Conservation (phyloP, 2,888 invertebrate genomes). For the Ichneumoninae sp. region DNA sequence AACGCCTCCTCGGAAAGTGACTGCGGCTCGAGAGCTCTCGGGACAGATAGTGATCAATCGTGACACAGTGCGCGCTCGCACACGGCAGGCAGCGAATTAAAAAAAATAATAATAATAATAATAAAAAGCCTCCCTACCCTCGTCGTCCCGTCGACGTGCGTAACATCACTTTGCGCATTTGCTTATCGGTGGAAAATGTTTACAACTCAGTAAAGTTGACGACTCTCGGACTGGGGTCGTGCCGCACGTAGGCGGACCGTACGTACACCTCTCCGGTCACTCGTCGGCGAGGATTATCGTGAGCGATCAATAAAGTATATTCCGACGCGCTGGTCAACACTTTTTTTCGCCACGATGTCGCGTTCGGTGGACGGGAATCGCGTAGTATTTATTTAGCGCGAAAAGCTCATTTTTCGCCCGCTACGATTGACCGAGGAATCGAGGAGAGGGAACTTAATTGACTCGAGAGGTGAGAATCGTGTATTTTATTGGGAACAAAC, state of each 20-base stretch:
- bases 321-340: constrained; percentile 31
- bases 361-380: constrained; percentile 20
- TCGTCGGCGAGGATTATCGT: constrained; percentile 21
- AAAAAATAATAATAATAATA: neutral
- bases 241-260: neutral
- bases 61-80: constrained; percentile 38
- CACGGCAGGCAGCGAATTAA: neutral
- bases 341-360: constrained; percentile 42
- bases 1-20: constrained; percentile 18
- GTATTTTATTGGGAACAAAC: neutral
- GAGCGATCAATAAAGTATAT: constrained; percentile 61
- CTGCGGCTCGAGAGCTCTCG: neutral
- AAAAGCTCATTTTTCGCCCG: neutral
- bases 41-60: constrained; percentile 53
- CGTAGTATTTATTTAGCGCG: constrained; percentile 25
- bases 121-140: neutral
- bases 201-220: constrained; percentile 39
- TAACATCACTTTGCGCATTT: constrained; percentile 42
- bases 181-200: constrained; percentile 44
- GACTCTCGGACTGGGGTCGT: neutral
- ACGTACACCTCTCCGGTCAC: constrained; percentile 11
- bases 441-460: neutral
- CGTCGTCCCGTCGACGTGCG: constrained; percentile 9
- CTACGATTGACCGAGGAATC: neutral
- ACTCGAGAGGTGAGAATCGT: constrained; percentile 24